Conservation (phyloP, 2,797 vertebrate genomes). For the Sternotherus odoratus region DNA sequence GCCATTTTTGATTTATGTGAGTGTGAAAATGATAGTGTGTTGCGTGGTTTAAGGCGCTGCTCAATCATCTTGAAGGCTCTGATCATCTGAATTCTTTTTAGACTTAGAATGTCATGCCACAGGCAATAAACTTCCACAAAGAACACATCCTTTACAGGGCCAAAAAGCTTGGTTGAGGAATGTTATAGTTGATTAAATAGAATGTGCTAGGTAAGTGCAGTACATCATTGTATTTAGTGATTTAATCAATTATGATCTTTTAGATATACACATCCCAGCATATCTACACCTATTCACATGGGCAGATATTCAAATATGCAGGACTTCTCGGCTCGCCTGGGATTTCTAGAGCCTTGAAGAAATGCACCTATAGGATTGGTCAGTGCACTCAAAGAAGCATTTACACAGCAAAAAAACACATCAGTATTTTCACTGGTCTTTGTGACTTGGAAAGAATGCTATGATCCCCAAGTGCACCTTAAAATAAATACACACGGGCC, state of each 20-base stretch:
- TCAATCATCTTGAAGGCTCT: neutral
- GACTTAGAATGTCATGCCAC: neutral
- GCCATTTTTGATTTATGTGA: neutral
- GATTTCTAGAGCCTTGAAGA: slow-evolving; percentile 26
- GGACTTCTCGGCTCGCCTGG: slow-evolving; percentile 45
- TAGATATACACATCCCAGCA: neutral
- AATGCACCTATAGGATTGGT: neutral
- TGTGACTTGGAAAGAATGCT: neutral
- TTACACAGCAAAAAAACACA: neutral
- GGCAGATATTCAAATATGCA: neutral
- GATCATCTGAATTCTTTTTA: neutral
- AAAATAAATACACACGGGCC: neutral
- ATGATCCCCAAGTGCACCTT: neutral
- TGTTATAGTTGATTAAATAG: neutral
- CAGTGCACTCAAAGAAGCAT: neutral
- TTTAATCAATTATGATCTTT: neutral
- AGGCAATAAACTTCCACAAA: neutral
- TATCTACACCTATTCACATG: neutral
- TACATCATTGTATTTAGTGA: neutral
- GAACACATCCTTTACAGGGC: neutral
- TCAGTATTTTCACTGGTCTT: neutral
- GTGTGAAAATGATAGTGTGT: neutral
- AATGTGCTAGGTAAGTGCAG: neutral
- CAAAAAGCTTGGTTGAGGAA: slow-evolving; percentile 17
- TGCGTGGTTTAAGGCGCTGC: neutral